A percentile compares a stretch with the other conserved stretches of the same genome.
Conservation (phyloP, 2,797 vertebrate genomes). For the Apogon hyalosoma region DNA sequence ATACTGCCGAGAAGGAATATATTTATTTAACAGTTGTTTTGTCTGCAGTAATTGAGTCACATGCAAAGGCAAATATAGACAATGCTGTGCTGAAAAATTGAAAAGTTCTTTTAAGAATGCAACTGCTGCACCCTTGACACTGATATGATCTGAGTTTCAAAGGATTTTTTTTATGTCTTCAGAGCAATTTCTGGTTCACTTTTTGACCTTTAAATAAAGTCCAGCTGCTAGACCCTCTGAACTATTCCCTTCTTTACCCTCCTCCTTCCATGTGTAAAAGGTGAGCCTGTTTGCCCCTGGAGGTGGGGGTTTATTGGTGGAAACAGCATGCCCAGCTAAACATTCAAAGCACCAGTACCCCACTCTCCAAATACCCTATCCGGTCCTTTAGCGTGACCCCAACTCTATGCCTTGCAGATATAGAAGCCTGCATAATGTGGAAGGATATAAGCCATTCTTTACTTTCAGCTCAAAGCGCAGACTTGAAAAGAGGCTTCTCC, state of each 20-base stretch:
- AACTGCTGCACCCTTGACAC: conserved; percentile 62
- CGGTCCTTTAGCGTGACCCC: conserved; percentile 52
- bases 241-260: conserved; percentile 60
- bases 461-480: conserved; percentile 39
- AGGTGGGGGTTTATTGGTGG: conserved; percentile 53
- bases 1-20: conserved; percentile 27
- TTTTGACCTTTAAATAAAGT: conserved; percentile 82
- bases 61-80: conserved; percentile 27
- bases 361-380: conserved; percentile 36
- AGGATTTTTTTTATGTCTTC: conserved; percentile 73
- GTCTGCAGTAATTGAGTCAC: conserved; percentile 27
- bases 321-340: conserved; percentile 37
- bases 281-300: conserved; percentile 65
- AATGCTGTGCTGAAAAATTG: conserved; percentile 13
- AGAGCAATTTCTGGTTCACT: conserved; percentile 77
- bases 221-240: conserved; percentile 79
- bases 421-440: conserved; percentile 69
- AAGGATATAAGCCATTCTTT: conserved; percentile 64
- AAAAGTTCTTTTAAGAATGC: conserved; percentile 37
- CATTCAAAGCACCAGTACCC: conserved; percentile 39
- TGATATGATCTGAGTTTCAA: conserved; percentile 80
- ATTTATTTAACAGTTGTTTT: conserved; percentile 42
- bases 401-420: conserved; percentile 64
- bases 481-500: conserved; percentile 56
- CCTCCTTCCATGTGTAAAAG: conserved; percentile 64